Conservation (phyloP, 1,140 invertebrate species). For the Papilio glaucus region DNA sequence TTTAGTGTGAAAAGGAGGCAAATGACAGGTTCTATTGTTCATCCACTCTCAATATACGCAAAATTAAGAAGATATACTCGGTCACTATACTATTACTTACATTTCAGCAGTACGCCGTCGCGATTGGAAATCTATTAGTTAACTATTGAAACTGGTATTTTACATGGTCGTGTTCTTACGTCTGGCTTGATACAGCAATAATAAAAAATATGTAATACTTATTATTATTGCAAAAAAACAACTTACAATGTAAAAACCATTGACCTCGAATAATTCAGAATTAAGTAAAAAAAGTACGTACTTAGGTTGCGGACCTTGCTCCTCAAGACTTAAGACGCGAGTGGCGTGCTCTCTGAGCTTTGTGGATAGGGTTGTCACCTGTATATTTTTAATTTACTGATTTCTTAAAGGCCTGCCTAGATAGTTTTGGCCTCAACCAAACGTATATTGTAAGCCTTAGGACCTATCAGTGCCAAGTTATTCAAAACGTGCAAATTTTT, state of each 20-base stretch:
- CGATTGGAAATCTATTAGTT: no score
- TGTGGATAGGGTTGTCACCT: conserved; percentile 9
- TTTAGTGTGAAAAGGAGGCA: no score
- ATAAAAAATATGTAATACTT: neutral
- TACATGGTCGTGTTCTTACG: neutral
- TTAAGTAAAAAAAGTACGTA: conserved; percentile 20
- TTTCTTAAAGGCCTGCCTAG: neutral
- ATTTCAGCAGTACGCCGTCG: no score
- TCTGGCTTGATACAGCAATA: conserved; percentile 1
- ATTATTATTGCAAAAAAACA: conserved; percentile 7
- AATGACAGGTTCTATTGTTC: no score
- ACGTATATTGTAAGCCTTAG: no score
- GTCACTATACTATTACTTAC: no score
- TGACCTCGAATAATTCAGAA: conserved; percentile 33
- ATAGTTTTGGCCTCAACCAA: neutral
- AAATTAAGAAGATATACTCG: no score
- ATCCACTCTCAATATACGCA: no score
- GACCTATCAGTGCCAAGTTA: no score
- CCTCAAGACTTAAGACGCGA: conserved; percentile 10
- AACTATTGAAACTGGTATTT: neutral
- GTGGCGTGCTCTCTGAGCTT: conserved; percentile 25
- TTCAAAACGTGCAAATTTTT: no score
- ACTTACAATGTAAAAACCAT: conserved; percentile 15
- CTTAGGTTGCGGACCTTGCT: conserved; percentile 25
- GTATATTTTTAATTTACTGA: neutral